Evolutionary conservation across 2,888 invertebrate species (phyloP).

Genomic region (Lymantria monacha): DNA sequence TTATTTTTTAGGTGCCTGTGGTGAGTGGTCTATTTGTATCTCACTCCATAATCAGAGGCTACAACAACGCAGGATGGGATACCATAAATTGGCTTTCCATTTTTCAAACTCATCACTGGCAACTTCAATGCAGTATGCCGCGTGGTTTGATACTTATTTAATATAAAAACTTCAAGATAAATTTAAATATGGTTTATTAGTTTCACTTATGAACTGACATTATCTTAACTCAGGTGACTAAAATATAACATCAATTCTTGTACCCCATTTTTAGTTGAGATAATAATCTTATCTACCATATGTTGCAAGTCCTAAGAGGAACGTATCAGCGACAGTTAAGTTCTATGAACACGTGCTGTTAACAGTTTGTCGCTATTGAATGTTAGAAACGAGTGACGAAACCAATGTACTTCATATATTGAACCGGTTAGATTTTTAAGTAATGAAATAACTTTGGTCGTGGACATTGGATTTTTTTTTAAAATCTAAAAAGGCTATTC

Average conservation of each 20-base stretch:
- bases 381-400: slow-evolving; percentile 42
- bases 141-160: too few species aligned
- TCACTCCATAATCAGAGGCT: too few species aligned
- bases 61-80: too few species aligned
- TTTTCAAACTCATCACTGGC: too few species aligned
- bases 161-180: too few species aligned
- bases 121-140: too few species aligned
- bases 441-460: background rate
- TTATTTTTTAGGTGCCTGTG: too few species aligned
- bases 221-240: slow-evolving; percentile 11
- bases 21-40: too few species aligned
- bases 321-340: slow-evolving; percentile 48
- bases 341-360: slow-evolving; percentile 53
- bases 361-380: slow-evolving; percentile 47
- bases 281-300: slow-evolving; percentile 30
- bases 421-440: background rate
- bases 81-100: too few species aligned
- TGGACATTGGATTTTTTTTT: background rate
- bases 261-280: slow-evolving; percentile 26
- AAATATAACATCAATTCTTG: slow-evolving; percentile 15
- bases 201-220: background rate
- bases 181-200: too few species aligned
- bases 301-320: slow-evolving; percentile 40
- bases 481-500: too few species aligned
- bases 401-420: slow-evolving; percentile 30